Conservation (phyloP, 2,113 vertebrate species). For the Myotis lucifugus region DNA sequence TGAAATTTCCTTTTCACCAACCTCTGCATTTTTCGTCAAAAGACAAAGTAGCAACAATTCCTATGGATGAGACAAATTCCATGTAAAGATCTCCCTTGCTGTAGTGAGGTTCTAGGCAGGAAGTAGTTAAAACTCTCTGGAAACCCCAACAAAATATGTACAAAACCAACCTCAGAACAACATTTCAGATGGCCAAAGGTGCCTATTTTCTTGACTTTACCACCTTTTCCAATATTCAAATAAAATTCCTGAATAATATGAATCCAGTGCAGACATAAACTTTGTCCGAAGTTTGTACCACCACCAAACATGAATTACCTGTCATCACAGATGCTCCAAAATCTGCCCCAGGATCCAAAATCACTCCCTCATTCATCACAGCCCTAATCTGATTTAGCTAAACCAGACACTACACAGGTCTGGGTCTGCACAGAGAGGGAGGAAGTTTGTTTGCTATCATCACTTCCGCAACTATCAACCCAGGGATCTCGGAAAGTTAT, state of each 20-base stretch:
- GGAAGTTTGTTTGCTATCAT: neutral
- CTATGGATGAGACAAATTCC: neutral
- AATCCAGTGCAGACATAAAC: neutral
- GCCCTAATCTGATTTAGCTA: neutral
- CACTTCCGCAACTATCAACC: conserved; percentile 15
- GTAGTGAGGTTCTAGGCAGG: neutral
- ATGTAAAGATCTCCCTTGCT: neutral
- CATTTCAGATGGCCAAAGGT: neutral
- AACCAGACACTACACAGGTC: neutral
- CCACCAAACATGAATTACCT: neutral
- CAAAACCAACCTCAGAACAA: neutral
- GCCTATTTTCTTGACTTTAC: neutral
- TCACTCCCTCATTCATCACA: neutral
- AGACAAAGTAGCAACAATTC: neutral
- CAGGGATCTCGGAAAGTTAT: neutral
- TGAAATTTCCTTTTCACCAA: conserved; percentile 1
- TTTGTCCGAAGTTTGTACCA: neutral
- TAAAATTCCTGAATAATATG: neutral
- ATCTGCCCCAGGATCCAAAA: neutral
- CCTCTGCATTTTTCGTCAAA: neutral
- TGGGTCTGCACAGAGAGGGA: neutral
- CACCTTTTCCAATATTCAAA: neutral
- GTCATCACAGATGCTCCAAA: neutral
- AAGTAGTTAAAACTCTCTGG: neutral
- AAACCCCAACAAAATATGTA: neutral